Conservation (phyloP, 2,888 invertebrate genomes). For the Odontocerum albicorne region DNA sequence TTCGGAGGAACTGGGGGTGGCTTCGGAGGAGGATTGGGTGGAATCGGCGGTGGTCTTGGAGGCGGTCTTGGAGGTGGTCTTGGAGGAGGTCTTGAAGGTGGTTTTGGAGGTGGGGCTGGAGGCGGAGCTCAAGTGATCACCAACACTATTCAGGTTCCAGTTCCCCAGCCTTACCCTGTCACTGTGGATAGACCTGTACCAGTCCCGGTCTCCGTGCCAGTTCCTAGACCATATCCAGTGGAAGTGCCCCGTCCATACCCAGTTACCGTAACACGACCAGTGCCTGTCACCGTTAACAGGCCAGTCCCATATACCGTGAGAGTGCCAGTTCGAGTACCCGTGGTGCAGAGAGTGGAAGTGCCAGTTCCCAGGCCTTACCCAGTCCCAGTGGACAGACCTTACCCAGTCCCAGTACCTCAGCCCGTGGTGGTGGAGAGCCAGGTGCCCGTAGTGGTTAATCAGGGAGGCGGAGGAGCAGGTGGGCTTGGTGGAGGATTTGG, state of each 20-base stretch:
- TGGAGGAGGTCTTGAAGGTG: slow-evolving; percentile 1
- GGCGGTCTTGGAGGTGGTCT: slow-evolving; percentile 2
- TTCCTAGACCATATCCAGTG: slow-evolving; percentile 57
- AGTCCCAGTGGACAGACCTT: slow-evolving; percentile 52
- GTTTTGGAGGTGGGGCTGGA: slow-evolving; percentile 4
- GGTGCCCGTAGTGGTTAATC: slow-evolving; percentile 43
- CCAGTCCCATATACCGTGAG: slow-evolving; percentile 33
- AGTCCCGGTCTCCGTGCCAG: slow-evolving; percentile 51
- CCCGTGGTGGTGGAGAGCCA: slow-evolving; percentile 48
- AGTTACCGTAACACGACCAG: slow-evolving; percentile 27
- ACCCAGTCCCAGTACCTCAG: slow-evolving; percentile 50
- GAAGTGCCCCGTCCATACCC: slow-evolving; percentile 45
- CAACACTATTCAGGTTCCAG: slow-evolving; percentile 54
- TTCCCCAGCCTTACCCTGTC: slow-evolving; percentile 55
- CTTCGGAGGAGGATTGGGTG: no score
- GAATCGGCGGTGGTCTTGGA: no score
- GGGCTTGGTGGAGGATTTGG: no score
- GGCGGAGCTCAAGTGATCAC: slow-evolving; percentile 41
- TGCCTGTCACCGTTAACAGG: slow-evolving; percentile 29
- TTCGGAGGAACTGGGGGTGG: not conserved
- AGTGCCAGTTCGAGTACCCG: slow-evolving; percentile 29
- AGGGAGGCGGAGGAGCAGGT: no score
- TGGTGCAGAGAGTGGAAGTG: slow-evolving; percentile 31
- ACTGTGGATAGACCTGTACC: slow-evolving; percentile 55
- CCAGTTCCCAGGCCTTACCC: slow-evolving; percentile 48